Evolutionary conservation across 2,888 invertebrate genomes (phyloP).

Genomic region (Imbricaverruca yamaguchii): DNA sequence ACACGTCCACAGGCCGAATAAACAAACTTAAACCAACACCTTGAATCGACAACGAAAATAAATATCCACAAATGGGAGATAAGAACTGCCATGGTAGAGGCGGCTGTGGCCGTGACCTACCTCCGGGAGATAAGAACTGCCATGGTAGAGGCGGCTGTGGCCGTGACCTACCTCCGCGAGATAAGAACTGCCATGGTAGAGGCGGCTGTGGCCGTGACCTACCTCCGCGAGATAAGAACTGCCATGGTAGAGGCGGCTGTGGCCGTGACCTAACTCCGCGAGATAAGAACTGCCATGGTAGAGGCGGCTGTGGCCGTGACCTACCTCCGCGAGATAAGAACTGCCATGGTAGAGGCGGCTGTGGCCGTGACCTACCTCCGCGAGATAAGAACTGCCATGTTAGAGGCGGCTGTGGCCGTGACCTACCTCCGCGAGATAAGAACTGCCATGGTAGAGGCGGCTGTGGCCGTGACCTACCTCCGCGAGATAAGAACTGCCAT

Average conservation of each 20-base stretch:
- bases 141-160: not conserved
- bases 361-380: not conserved
- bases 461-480: not conserved
- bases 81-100: not conserved
- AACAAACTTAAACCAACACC: no score
- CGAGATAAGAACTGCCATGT: no score
- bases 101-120: not conserved
- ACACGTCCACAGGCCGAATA: no score
- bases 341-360: not conserved
- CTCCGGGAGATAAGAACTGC: no score
- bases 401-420: not conserved
- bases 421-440: constrained; percentile 14
- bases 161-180: not conserved
- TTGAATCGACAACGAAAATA: no score
- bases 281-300: no score
- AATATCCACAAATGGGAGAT: no score
- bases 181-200: no score
- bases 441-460: not conserved
- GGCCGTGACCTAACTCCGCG: not conserved
- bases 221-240: no score
- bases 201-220: not conserved
- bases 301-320: not conserved
- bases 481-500: no score
- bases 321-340: no score
- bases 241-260: not conserved